Conservation (phyloP, 2,888 invertebrate genomes). For the Magallana nippona region DNA sequence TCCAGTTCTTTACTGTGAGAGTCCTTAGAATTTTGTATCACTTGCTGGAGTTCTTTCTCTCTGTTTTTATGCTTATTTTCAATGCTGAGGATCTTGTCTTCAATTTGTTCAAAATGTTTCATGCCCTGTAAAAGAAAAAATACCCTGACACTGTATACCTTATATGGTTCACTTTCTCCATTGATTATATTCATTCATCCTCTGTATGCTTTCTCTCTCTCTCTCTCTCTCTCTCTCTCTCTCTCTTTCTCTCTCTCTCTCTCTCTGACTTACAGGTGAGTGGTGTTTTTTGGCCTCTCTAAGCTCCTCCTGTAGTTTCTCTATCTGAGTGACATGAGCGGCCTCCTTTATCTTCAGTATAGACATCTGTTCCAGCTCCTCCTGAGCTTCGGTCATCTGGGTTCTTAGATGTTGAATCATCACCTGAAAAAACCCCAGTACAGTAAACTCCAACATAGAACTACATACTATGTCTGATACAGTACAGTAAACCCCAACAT, state of each 20-base stretch:
- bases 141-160: background rate
- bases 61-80: conserved; percentile 73
- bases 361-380: conserved; percentile 72
- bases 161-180: background rate
- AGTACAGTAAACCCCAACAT: background rate
- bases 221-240: too few relatives aligned
- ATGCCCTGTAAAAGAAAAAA: conserved; percentile 71
- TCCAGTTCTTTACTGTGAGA: conserved; percentile 67
- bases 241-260: too few relatives aligned
- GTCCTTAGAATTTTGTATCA: conserved; percentile 69
- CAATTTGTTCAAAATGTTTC: conserved; percentile 77
- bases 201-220: too few relatives aligned
- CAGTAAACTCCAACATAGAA: background rate
- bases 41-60: conserved; percentile 75
- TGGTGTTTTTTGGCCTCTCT: conserved; percentile 74
- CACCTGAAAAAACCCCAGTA: conserved; percentile 67
- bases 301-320: conserved; percentile 72
- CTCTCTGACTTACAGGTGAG: conserved; percentile 72
- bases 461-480: too few relatives aligned
- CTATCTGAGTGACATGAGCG: conserved; percentile 70
- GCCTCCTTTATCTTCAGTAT: conserved; percentile 71
- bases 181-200: too few relatives aligned
- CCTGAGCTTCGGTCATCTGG: conserved; percentile 68
- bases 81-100: conserved; percentile 75
- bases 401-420: conserved; percentile 75